These are phyloP conservation scores for Oncorhynchus mykiss DNA, from an alignment of 2,113 vertebrate genomes.

Conservation along the genomic window DNA sequence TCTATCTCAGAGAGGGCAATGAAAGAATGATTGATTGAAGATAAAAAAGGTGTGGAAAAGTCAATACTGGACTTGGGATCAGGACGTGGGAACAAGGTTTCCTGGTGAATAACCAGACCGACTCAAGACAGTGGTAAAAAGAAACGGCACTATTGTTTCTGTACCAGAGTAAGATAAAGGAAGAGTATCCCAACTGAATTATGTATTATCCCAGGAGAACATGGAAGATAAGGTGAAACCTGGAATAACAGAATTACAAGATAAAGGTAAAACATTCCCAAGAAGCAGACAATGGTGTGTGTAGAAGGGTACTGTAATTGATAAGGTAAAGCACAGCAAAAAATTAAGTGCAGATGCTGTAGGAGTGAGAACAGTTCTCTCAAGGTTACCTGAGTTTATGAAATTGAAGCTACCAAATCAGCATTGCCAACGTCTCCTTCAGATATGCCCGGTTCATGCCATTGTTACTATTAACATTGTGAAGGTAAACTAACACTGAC, in stretches of 20 bases:
- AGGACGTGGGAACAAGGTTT: background rate
- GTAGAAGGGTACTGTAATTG: background rate
- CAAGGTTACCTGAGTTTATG: background rate
- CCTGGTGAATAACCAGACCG: background rate
- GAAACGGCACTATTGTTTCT: background rate
- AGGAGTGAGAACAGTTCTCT: background rate
- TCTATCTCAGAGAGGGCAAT: background rate
- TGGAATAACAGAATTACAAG: background rate
- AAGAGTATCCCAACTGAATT: background rate
- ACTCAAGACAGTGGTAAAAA: background rate
- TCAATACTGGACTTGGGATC: background rate
- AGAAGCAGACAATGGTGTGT: background rate
- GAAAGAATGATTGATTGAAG: constrained; percentile 2
- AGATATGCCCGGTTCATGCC: background rate
- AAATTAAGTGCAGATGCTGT: background rate
- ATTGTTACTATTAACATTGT: too few relatives aligned
- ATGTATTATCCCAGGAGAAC: background rate
- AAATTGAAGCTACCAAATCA: background rate
- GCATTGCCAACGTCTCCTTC: background rate
- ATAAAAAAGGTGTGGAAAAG: constrained; percentile 5
- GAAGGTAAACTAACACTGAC: too few relatives aligned
- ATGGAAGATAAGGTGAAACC: background rate
- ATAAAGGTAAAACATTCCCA: background rate
- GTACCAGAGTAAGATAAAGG: background rate
- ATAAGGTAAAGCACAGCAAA: too few relatives aligned